These are phyloP conservation scores for Pristiophorus japonicus DNA, from an alignment of 2,113 vertebrate species.

Conservation along the genomic window DNA sequence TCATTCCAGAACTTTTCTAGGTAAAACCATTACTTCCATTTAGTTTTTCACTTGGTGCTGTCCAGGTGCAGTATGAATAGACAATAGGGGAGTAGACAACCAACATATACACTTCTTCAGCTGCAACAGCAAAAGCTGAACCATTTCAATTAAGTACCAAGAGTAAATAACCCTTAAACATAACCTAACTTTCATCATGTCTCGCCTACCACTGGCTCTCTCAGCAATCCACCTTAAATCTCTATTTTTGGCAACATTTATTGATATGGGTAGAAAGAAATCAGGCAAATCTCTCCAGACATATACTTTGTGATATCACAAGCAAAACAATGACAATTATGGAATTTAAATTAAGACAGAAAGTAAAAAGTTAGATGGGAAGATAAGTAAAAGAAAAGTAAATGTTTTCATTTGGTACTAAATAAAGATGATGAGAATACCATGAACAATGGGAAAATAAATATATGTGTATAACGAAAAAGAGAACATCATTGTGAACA, in stretches of 20 bases:
- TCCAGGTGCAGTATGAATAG: background rate
- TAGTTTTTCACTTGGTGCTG: background rate
- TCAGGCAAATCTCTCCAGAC: background rate
- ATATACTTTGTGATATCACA: background rate
- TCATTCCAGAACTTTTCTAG: background rate
- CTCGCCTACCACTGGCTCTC: background rate
- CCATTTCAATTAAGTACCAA: background rate
- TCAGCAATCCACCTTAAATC: background rate
- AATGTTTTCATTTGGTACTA: background rate
- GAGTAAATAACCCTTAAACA: background rate
- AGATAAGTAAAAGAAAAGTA: background rate
- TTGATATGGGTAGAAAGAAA: background rate
- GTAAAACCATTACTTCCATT: background rate
- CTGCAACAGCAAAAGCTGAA: background rate
- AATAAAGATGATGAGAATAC: background rate
- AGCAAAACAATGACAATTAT: background rate
- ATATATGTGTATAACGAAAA: background rate
- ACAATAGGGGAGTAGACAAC: background rate
- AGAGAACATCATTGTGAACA: background rate
- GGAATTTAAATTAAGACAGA: background rate
- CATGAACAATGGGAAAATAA: background rate
- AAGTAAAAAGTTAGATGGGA: background rate
- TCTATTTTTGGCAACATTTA: background rate
- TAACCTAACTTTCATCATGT: background rate
- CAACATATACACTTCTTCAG: background rate